Evolutionary conservation across 2,113 vertebrate genomes (phyloP).

Genomic region (Trogon melanurus): DNA sequence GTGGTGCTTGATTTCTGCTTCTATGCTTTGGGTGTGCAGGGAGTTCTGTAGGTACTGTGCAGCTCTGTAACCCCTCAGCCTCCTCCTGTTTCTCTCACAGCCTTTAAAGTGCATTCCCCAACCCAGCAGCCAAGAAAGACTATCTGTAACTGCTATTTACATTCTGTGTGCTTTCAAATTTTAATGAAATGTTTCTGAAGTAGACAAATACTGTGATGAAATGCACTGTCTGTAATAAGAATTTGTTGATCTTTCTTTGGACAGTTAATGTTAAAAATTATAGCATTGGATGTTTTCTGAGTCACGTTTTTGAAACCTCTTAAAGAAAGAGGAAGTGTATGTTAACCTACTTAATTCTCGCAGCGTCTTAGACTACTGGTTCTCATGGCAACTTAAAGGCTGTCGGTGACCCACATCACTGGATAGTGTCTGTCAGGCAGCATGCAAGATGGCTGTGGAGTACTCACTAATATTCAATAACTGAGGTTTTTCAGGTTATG

Average conservation of each 20-base stretch:
- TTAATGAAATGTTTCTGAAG: background rate
- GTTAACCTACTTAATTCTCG: background rate
- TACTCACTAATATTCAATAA: background rate
- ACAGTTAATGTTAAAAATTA: background rate
- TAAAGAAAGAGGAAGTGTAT: background rate
- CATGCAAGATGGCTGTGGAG: background rate
- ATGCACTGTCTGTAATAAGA: background rate
- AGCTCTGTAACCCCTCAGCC: background rate
- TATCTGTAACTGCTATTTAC: background rate
- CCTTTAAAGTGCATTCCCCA: background rate
- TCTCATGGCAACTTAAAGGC: background rate
- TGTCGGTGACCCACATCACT: background rate
- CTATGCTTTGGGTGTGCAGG: background rate
- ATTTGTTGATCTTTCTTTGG: background rate
- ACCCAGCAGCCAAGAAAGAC: background rate
- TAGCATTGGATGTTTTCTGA: background rate
- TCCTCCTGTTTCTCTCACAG: background rate
- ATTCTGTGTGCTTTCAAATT: background rate
- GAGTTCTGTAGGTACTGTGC: background rate
- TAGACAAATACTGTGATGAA: background rate
- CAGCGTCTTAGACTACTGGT: background rate
- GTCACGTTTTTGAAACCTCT: rapidly evolving
- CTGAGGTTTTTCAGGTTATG: background rate
- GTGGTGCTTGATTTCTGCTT: background rate
- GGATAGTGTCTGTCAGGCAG: background rate